Evolutionary conservation across 2,888 invertebrate genomes (phyloP), one percentile per base, ranked within the genome.

Genomic region (Stramonita haemastoma): DNA sequence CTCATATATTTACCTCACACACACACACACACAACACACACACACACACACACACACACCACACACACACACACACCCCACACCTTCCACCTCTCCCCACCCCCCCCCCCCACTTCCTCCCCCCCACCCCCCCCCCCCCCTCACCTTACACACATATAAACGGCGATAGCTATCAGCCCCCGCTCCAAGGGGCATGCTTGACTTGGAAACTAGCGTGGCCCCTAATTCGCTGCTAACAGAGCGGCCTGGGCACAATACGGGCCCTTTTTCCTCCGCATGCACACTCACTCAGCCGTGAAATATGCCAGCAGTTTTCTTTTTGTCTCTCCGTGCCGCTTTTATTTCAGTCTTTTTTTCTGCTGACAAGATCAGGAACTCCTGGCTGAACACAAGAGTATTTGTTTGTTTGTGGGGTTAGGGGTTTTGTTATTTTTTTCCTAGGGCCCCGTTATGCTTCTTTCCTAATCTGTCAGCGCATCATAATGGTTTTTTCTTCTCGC

Each of bases 401-500:
- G 84, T 84, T 84, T 57, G 73, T 29, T 73, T 73, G 73, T 13
- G 13, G 46, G 46, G 46, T 46, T 46, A 8, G 46, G 46, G 46
- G 46, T 46, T n/a, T n/a, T n/a, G n/a, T n/a, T n/a, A n/a, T n/a
- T n/a, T n/a, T n/a, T n/a, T n/a, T n/a, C n/a, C n/a, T n/a, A n/a
- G 46, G 46, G 46, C 46, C 22, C 83, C 29, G 57, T 86, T 86
- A 57, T 86, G 86, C 15, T 29, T 34, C 32, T 15, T 60, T 29
- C 66, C 86, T 84, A 84, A 84, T 84, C 84, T 56, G 84, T 56
- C 57, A 13, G 22, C 84, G 84, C 46, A 84, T 84, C 86, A 22
- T 66, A 86, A 86, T 70, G 34, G 66, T n/a, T 86, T 86, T 86
- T 34, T n/a, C 57, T 84, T 32, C 26, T 32, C 34, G 32, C 32